A percentile compares a stretch with the other conserved stretches of the same genome.
These are phyloP conservation scores for Semotilus atromaculatus DNA, from an alignment of 2,797 vertebrate species.

Conservation along the genomic window DNA sequence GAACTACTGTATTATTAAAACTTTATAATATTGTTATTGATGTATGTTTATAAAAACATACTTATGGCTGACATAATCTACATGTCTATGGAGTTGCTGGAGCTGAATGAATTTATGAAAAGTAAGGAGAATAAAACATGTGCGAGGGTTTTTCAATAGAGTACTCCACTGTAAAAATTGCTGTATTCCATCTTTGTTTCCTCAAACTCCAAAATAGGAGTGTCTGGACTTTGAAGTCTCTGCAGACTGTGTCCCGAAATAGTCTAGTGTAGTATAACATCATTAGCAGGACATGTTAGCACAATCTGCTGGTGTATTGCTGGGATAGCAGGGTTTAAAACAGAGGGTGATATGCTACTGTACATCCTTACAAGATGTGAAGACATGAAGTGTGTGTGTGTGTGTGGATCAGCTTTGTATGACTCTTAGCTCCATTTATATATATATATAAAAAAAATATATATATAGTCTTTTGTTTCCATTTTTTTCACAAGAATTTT, in stretches of 20 bases:
- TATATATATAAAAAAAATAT: too few species aligned
- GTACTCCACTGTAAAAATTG: neutral
- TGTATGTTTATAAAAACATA: too few species aligned
- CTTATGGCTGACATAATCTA: neutral
- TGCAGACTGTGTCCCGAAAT: neutral
- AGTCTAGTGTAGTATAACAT: neutral
- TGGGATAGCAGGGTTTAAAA: slow-evolving; percentile 17
- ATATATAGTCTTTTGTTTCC: neutral
- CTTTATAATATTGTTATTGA: neutral
- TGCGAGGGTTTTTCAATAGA: neutral
- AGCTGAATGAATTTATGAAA: neutral
- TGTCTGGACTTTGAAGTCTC: neutral
- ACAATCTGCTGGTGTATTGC: slow-evolving; percentile 28
- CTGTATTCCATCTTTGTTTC: neutral
- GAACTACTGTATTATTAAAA: neutral
- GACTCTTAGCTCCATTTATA: neutral
- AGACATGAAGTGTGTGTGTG: slow-evolving; percentile 10
- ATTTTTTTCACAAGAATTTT: neutral
- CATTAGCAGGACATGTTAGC: slow-evolving; percentile 25
- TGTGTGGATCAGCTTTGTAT: neutral
- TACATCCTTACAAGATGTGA: neutral
- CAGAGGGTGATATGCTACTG: neutral
- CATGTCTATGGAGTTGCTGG: neutral
- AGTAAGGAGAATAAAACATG: too few species aligned
- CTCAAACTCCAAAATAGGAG: neutral